phyloP scores from a whole-genome alignment of 2,888 invertebrate genomes.

The Cetonia aurata region DNA sequence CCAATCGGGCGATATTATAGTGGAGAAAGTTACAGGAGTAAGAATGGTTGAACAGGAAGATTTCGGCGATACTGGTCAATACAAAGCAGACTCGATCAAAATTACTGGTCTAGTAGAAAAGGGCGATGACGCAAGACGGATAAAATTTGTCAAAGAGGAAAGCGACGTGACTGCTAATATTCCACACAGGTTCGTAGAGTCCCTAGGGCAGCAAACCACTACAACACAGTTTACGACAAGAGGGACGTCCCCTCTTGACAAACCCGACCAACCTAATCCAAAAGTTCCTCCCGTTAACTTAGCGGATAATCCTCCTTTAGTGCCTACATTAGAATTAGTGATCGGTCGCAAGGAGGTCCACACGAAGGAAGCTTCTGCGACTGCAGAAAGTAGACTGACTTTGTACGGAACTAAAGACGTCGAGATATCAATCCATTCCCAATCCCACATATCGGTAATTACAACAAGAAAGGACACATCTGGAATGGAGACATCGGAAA shows the following conservation, averaged over 20 bases:
- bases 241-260: slow-evolving; percentile 65
- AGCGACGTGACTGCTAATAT: slow-evolving; percentile 18
- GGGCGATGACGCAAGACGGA: slow-evolving; percentile 37
- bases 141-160: slow-evolving; percentile 39
- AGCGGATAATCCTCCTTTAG: slow-evolving; percentile 47
- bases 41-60: slow-evolving; percentile 21
- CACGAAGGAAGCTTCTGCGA: slow-evolving; percentile 68
- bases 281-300: slow-evolving; percentile 55
- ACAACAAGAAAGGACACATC: slow-evolving; percentile 65
- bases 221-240: slow-evolving; percentile 54
- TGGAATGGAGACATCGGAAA: slow-evolving; percentile 67
- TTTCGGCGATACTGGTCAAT: slow-evolving; percentile 29
- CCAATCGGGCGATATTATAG: slow-evolving; percentile 40
- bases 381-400: slow-evolving; percentile 69
- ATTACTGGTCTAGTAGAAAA: slow-evolving; percentile 44
- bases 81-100: slow-evolving; percentile 44
- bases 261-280: slow-evolving; percentile 60
- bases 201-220: slow-evolving; percentile 27
- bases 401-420: slow-evolving; percentile 69
- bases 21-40: slow-evolving; percentile 40
- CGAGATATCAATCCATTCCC: slow-evolving; percentile 70
- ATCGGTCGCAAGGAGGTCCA: slow-evolving; percentile 70
- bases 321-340: slow-evolving; percentile 67
- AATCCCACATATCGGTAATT: slow-evolving; percentile 69
- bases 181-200: slow-evolving; percentile 21